Base-by-base conservation (phyloP, 1,140 invertebrate genomes). In the Zaprionus camerounensis region DNA sequence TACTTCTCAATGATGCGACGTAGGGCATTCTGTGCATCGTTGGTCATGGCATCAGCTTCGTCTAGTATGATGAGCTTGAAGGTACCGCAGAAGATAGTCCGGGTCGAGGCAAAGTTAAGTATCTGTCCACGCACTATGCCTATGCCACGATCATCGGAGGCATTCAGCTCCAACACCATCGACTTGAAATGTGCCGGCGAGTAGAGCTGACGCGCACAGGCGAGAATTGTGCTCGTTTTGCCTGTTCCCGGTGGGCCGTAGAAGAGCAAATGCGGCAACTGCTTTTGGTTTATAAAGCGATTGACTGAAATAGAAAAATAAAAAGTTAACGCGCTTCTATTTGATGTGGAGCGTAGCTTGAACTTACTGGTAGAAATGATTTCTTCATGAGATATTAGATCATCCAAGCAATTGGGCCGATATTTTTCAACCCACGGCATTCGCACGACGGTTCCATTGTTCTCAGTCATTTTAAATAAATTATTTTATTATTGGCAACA, bases 11-110 rank as follows among this genome's bases (percentile, higher is more conserved):
- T 99, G 81, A 99, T 98, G 95, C 99, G 96, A 82, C 99, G 95
- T 2, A 99, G 94, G 34, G 99, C 99, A 96, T 99, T 99, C 93
- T 99, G 99, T 4, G 99, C 99, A 96, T 99, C 99, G 92, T 98
- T 97, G 3, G 99, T 99, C 99, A 99, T 99, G 2, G 99, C 98
- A 95, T 99, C 99, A 11, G 99, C 99, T 95, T 99, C 99, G 95
- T 99, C 99, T 12, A 99, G 93, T 80, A 99, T 99, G 51, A 99
- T 98, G 13, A 99, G 94, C 93, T 99, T 99, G 78, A 98, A 98
- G 1, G 97, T 97, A 63, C 96, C 96, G 93, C 96, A 98, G 91
- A 99, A 99, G 83, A 99, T 97, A 9, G 98, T 98, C 91, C 97
- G 95, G n/a, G 98, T 99, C 73, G 97, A 98, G 1, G 99, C 99